Evolutionary conservation across 2,888 invertebrate genomes (phyloP).

Genomic region (Latheticus oryzae): DNA sequence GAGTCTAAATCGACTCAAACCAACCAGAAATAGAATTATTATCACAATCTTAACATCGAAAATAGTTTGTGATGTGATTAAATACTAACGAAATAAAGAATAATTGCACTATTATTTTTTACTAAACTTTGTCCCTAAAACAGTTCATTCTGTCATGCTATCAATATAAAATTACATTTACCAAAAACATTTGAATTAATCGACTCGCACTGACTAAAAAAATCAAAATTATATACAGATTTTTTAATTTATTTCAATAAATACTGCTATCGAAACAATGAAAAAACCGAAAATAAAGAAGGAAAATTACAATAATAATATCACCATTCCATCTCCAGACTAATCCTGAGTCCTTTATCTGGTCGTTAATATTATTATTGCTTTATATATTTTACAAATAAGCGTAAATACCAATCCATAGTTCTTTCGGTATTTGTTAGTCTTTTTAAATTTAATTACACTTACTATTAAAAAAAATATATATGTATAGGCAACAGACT

Average conservation of each 20-base stretch:
- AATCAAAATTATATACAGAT: slow-evolving; percentile 29
- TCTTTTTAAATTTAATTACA: slow-evolving; percentile 41
- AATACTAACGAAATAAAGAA: slow-evolving; percentile 32
- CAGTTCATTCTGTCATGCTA: slow-evolving; percentile 38
- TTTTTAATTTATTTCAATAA: slow-evolving; percentile 47
- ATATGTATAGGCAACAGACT: slow-evolving; percentile 20
- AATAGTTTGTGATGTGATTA: slow-evolving; percentile 39
- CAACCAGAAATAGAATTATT: slow-evolving; percentile 30
- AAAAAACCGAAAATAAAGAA: slow-evolving; percentile 42
- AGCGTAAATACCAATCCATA: slow-evolving; percentile 54
- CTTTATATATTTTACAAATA: slow-evolving; percentile 51
- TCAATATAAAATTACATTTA: slow-evolving; percentile 29
- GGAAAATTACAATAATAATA: slow-evolving; percentile 47
- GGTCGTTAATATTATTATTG: slow-evolving; percentile 38
- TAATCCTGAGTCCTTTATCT: slow-evolving; percentile 9
- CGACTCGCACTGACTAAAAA: slow-evolving; percentile 29
- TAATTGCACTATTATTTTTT: slow-evolving; percentile 38
- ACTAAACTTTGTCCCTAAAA: slow-evolving; percentile 31
- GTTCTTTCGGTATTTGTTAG: slow-evolving; percentile 39
- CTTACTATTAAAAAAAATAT: slow-evolving; percentile 28
- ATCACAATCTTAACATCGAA: slow-evolving; percentile 40
- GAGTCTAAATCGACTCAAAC: neutral
- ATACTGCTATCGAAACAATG: slow-evolving; percentile 49
- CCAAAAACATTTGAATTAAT: slow-evolving; percentile 23
- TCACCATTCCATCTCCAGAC: slow-evolving; percentile 36